These are phyloP conservation scores for Conomelus anceps DNA, from an alignment of 2,888 invertebrate genomes.

Conservation along the genomic window DNA sequence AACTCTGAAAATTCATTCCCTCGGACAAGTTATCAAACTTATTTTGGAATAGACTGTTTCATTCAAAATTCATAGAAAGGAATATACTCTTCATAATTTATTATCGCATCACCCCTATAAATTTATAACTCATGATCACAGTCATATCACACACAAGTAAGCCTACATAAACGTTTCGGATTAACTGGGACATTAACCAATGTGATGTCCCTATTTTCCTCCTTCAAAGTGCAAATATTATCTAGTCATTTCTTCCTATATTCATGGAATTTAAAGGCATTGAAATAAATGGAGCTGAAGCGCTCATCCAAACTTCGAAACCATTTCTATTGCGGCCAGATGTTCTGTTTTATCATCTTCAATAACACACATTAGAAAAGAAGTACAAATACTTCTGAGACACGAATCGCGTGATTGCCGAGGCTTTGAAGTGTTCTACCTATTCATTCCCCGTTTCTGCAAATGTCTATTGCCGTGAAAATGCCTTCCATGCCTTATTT, in stretches of 20 bases:
- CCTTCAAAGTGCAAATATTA: too few species aligned
- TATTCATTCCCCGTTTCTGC: not conserved
- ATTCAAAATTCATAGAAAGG: too few species aligned
- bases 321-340: not conserved
- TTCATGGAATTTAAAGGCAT: not conserved
- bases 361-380: not conserved
- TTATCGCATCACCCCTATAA: too few species aligned
- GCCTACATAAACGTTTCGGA: not conserved
- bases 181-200: not conserved
- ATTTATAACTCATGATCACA: too few species aligned
- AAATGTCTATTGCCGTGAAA: not conserved
- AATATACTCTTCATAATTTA: too few species aligned
- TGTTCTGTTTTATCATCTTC: not conserved
- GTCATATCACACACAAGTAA: too few species aligned
- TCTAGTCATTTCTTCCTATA: not conserved
- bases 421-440: not conserved
- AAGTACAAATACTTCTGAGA: not conserved
- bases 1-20: too few species aligned
- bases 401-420: not conserved
- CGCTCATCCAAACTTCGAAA: not conserved
- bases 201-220: too few species aligned
- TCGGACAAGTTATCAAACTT: too few species aligned
- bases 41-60: too few species aligned
- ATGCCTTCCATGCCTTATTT: not conserved
- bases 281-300: not conserved